Conservation (phyloP, 2,113 vertebrate species). For the Formicarius rufipectus region DNA sequence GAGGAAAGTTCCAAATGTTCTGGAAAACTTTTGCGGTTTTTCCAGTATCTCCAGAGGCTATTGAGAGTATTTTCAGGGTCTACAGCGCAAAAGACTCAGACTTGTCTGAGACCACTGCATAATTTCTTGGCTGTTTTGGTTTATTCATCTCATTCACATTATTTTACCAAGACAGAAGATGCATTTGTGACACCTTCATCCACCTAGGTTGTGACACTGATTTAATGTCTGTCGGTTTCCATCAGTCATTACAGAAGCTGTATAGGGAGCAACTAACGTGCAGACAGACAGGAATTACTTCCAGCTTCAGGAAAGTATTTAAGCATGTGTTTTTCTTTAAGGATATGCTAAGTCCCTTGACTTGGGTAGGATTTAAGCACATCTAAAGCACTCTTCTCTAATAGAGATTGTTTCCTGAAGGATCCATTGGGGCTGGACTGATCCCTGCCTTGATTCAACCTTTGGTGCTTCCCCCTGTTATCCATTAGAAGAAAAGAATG, state of each 20-base stretch:
- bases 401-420: not conserved
- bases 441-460: not conserved
- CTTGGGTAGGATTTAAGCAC: slow-evolving; percentile 40
- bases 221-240: not conserved
- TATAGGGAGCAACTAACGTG: not conserved
- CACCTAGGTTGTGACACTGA: not conserved
- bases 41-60: not conserved
- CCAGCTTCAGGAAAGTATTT: slow-evolving; percentile 16
- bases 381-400: not conserved
- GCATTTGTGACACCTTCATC: not conserved
- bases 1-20: not conserved
- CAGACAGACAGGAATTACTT: slow-evolving; percentile 38
- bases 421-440: not conserved
- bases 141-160: not conserved
- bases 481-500: not conserved
- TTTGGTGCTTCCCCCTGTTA: not conserved
- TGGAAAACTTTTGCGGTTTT: not conserved
- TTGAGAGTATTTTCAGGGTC: not conserved
- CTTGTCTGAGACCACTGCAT: not conserved
- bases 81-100: not conserved
- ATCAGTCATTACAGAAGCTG: not conserved
- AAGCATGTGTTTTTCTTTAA: slow-evolving; percentile 45
- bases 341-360: slow-evolving; percentile 26
- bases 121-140: not conserved
- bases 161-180: not conserved